These are phyloP conservation scores for Oreohelix idahoensis DNA, from an alignment of 1,140 invertebrate genomes.

Conservation along the genomic window DNA sequence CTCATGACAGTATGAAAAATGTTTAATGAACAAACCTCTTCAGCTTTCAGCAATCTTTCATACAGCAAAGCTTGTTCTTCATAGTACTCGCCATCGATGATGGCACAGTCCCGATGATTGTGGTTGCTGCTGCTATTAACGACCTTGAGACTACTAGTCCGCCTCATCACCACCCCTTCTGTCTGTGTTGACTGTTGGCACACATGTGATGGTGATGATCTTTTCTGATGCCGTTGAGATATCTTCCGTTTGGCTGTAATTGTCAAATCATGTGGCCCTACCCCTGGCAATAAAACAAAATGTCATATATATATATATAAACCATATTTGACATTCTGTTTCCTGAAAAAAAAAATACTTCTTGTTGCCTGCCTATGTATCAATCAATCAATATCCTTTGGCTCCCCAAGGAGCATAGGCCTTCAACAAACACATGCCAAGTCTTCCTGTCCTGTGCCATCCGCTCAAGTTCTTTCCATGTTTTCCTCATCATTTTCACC, in stretches of 20 bases:
- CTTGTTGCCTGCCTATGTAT: too few species aligned
- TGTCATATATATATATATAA: too few species aligned
- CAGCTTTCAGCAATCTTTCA: conserved; percentile 64
- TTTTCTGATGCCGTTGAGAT: conserved; percentile 65
- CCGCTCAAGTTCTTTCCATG: too few species aligned
- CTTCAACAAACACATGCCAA: too few species aligned
- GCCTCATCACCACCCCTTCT: conserved; percentile 45
- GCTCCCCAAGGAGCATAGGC: too few species aligned
- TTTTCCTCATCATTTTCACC: too few species aligned
- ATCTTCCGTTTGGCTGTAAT: conserved; percentile 68
- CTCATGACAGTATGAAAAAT: too few species aligned
- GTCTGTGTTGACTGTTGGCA: conserved; percentile 66
- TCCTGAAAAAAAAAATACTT: too few species aligned
- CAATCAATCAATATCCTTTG: too few species aligned
- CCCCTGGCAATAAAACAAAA: conserved; percentile 36
- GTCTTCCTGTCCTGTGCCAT: too few species aligned
- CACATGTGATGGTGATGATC: conserved; percentile 41
- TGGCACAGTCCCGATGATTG: conserved; percentile 51
- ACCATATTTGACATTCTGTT: too few species aligned
- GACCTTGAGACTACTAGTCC: conserved; percentile 31
- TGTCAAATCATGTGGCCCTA: conserved; percentile 61
- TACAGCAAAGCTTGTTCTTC: conserved; percentile 65
- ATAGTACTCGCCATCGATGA: conserved; percentile 65
- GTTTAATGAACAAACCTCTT: conserved; percentile 59
- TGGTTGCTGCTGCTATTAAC: conserved; percentile 35